Conservation (phyloP, 2,888 invertebrate genomes). For the Nomada fucata region DNA sequence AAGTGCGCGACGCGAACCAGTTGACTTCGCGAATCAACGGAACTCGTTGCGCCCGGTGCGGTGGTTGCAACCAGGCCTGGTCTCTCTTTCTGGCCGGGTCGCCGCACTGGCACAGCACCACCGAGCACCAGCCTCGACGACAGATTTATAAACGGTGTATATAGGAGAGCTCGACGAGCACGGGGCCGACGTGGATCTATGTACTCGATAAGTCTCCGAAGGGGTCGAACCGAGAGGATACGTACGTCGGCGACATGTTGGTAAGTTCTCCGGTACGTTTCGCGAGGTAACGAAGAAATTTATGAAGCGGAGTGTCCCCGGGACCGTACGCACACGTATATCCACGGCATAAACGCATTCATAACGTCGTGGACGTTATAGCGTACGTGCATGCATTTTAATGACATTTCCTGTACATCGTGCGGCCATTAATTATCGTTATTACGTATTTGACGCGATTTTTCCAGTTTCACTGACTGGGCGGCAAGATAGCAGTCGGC, state of each 20-base stretch:
- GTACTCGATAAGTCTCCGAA: slow-evolving; percentile 71
- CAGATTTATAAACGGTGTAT: slow-evolving; percentile 72
- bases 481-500: not conserved
- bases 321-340: slow-evolving; percentile 18
- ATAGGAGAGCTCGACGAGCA: slow-evolving; percentile 58
- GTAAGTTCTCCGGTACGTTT: slow-evolving; percentile 61
- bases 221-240: slow-evolving; percentile 66
- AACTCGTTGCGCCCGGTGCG: slow-evolving; percentile 3
- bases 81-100: slow-evolving; percentile 8
- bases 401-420: slow-evolving; percentile 57
- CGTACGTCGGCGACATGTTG: slow-evolving; percentile 69
- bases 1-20: slow-evolving; percentile 20
- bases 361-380: slow-evolving; percentile 19
- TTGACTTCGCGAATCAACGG: slow-evolving; percentile 40
- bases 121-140: slow-evolving; percentile 42
- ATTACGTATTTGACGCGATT: slow-evolving; percentile 47
- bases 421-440: slow-evolving; percentile 48
- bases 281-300: slow-evolving; percentile 73
- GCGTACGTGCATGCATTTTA: slow-evolving; percentile 32
- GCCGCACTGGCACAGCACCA: not conserved
- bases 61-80: not conserved
- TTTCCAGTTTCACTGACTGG: not conserved
- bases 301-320: slow-evolving; percentile 66
- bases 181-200: slow-evolving; percentile 65
- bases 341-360: slow-evolving; percentile 13